Conservation (phyloP, 2,113 vertebrate genomes). For the Helogale parvula region DNA sequence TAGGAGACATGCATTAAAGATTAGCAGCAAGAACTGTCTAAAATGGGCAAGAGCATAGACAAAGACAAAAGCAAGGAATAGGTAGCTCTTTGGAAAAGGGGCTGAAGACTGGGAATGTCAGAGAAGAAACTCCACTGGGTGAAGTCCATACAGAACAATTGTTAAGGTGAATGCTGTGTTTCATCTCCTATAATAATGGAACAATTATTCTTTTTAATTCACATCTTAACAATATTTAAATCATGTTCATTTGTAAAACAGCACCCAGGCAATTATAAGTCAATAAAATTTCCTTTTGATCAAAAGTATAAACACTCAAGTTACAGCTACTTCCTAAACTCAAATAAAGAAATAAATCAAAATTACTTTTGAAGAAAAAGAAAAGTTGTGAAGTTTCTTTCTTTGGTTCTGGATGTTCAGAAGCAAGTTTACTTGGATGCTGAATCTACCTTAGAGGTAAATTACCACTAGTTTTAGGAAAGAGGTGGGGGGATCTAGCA, state of each 20-base stretch:
- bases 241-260: constrained; percentile 11
- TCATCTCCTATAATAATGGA: not conserved
- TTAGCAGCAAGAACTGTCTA: not conserved
- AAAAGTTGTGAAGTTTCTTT: not conserved
- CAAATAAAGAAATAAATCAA: constrained; percentile 27
- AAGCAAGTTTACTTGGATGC: not conserved
- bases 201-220: not conserved
- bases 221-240: constrained; percentile 5
- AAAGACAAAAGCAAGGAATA: not conserved
- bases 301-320: constrained; percentile 15
- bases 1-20: not conserved
- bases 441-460: not conserved
- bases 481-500: not conserved
- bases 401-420: not conserved
- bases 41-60: not conserved
- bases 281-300: not conserved
- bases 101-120: not conserved
- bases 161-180: not conserved
- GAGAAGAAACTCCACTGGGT: not conserved
- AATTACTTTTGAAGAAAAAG: not conserved
- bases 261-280: not conserved
- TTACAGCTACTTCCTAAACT: not conserved
- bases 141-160: not conserved
- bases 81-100: not conserved
- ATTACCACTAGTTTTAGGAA: not conserved